These are phyloP conservation scores for Aplochiton taeniatus DNA, from an alignment of 2,797 vertebrate genomes.

Conservation along the genomic window DNA sequence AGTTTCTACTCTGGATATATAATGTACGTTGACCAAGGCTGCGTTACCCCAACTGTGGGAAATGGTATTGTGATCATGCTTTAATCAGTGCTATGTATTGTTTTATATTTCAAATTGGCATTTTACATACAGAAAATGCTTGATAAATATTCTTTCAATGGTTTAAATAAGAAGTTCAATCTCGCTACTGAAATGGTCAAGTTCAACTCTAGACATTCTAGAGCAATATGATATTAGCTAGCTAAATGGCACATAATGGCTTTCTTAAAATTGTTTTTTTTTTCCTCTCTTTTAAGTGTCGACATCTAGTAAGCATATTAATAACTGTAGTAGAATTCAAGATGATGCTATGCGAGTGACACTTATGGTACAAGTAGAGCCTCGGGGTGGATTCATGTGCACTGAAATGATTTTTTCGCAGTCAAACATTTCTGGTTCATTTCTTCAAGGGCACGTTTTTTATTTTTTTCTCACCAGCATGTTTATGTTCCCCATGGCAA, in stretches of 20 bases:
- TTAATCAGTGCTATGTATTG: too few relatives aligned
- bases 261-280: too few relatives aligned
- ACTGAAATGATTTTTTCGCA: not conserved
- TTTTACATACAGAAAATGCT: too few relatives aligned
- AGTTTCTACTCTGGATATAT: not conserved
- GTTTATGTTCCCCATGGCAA: not conserved
- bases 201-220: not conserved
- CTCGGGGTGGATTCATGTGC: not conserved
- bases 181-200: too few relatives aligned
- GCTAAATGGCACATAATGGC: too few relatives aligned
- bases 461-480: not conserved
- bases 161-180: too few relatives aligned
- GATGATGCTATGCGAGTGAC: not conserved
- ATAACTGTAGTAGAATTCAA: not conserved
- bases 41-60: too few relatives aligned
- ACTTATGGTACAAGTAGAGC: slow-evolving; percentile 1
- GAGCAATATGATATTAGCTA: not conserved
- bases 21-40: too few relatives aligned
- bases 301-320: not conserved
- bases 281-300: not conserved
- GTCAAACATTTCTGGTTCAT: slow-evolving; percentile 7
- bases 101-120: too few relatives aligned
- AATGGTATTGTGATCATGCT: too few relatives aligned
- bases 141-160: too few relatives aligned
- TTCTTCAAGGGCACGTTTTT: slow-evolving; percentile 3